Evolutionary conservation across 2,113 vertebrate genomes (phyloP).

Genomic region (Perca flavescens): DNA sequence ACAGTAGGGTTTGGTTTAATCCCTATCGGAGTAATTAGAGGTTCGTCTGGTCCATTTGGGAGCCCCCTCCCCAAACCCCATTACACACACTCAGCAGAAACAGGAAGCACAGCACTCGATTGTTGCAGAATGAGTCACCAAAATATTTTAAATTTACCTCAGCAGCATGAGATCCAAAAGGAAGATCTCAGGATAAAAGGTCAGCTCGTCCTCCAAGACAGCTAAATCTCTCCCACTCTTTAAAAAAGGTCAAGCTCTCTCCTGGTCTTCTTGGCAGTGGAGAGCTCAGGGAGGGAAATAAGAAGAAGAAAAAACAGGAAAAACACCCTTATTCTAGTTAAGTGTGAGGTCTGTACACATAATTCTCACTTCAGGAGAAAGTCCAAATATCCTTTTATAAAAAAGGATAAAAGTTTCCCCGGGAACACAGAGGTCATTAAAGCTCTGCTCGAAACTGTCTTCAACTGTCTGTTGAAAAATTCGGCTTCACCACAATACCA

Average conservation of each 20-base stretch:
- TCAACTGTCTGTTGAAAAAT: too few species aligned
- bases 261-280: not conserved
- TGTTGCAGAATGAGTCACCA: constrained; percentile 47
- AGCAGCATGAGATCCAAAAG: constrained; percentile 27
- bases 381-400: not conserved
- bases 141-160: constrained; percentile 41
- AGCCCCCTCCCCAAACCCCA: constrained; percentile 25
- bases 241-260: constrained; percentile 49
- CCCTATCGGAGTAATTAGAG: constrained; percentile 69
- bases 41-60: constrained; percentile 31
- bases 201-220: constrained; percentile 41
- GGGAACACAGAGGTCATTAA: not conserved
- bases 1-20: constrained; percentile 32
- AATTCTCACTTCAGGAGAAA: not conserved
- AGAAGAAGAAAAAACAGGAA: not conserved
- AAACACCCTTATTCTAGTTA: not conserved
- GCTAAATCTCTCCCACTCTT: constrained; percentile 16
- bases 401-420: too few species aligned
- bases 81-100: constrained; percentile 29
- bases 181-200: constrained; percentile 41
- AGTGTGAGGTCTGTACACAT: not conserved
- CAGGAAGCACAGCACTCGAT: constrained; percentile 16
- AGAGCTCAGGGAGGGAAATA: not conserved
- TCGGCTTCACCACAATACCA: too few species aligned
- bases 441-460: too few species aligned